A percentile compares a stretch with the other conserved stretches of the same genome.
phyloP scores from a whole-genome alignment of 2,113 vertebrate species.

The Hippocampus zosterae region DNA sequence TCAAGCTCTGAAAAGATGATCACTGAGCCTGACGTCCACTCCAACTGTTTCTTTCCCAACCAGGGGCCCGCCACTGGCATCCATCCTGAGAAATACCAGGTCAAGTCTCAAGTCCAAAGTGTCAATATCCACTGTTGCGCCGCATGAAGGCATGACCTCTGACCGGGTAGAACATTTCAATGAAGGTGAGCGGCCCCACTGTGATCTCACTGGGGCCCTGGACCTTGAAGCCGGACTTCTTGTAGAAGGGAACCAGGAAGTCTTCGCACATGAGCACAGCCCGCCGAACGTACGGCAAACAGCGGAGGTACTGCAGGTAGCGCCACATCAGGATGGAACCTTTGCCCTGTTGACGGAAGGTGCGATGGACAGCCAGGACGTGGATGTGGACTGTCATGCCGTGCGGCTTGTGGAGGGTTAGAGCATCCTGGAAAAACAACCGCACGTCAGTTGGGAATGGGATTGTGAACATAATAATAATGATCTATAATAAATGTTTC shows the following conservation, averaged over 20 bases:
- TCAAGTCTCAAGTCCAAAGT: background rate
- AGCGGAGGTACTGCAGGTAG: conserved; percentile 81
- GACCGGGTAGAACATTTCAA: conserved; percentile 75
- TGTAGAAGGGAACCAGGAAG: conserved; percentile 83
- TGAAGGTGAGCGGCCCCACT: conserved; percentile 76
- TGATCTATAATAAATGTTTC: too few relatives aligned
- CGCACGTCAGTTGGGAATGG: background rate
- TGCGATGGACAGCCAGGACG: conserved; percentile 79
- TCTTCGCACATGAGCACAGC: conserved; percentile 83
- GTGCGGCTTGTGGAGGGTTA: conserved; percentile 76
- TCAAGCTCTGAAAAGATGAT: background rate
- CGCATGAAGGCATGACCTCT: conserved; percentile 74
- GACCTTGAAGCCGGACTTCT: conserved; percentile 75
- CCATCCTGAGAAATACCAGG: background rate
- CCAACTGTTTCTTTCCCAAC: background rate
- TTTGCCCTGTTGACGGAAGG: conserved; percentile 83
- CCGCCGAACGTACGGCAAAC: conserved; percentile 69
- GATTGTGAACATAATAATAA: background rate
- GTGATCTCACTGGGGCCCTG: conserved; percentile 75
- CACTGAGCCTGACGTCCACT: background rate
- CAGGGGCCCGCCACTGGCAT: background rate
- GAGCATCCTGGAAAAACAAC: conserved; percentile 69
- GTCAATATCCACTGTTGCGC: conserved; percentile 75
- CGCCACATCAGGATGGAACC: conserved; percentile 84
- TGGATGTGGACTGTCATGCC: conserved; percentile 82